Evolutionary conservation across 1,140 invertebrate genomes (phyloP).

Genomic region (Caenorhabditis inopinata): DNA sequence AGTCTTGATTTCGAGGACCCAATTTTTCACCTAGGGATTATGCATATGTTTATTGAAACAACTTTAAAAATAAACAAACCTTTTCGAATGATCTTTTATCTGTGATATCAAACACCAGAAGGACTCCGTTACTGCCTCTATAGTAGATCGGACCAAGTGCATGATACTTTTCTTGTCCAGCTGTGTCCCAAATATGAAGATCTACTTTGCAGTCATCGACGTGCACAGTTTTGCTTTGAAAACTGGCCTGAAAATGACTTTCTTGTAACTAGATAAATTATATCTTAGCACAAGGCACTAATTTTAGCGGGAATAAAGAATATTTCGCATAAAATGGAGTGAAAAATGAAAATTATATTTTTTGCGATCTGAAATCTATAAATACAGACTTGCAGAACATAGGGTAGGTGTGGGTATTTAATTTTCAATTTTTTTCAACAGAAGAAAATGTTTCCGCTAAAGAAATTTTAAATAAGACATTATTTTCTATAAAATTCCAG

Average conservation of each 20-base stretch:
- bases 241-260: conserved; percentile 79
- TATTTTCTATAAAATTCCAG: too few species aligned
- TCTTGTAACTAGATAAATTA: too few species aligned
- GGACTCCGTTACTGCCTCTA: conserved; percentile 87
- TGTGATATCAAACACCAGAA: conserved; percentile 97
- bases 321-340: too few species aligned
- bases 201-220: conserved; percentile 84
- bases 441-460: too few species aligned
- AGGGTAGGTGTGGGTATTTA: too few species aligned
- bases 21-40: conserved; percentile 82
- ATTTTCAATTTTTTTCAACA: too few species aligned
- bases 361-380: too few species aligned
- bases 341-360: too few species aligned
- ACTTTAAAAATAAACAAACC: conserved; percentile 69
- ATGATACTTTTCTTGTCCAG: conserved; percentile 92
- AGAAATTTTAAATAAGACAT: too few species aligned
- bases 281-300: too few species aligned
- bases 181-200: conserved; percentile 94
- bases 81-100: conserved; percentile 95
- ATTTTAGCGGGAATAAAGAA: too few species aligned
- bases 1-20: conserved; percentile 94
- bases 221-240: conserved; percentile 91
- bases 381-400: too few species aligned
- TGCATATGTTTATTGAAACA: neutral
- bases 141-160: conserved; percentile 96